A percentile compares a stretch with the other conserved stretches of the same genome.
phyloP scores from a whole-genome alignment of 2,797 vertebrate genomes.

The Octomys mimax region DNA sequence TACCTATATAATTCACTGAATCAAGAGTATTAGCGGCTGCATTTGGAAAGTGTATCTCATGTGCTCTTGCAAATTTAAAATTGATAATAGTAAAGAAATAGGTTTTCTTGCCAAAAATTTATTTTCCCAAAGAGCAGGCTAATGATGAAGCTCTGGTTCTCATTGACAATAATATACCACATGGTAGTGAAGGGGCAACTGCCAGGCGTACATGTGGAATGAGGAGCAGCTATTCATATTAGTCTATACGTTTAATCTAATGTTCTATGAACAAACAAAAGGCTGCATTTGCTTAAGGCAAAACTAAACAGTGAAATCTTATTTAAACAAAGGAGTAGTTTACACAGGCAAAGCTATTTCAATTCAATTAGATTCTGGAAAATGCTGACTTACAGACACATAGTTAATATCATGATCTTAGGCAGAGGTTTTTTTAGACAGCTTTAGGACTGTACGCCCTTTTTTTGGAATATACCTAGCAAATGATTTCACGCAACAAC shows the following conservation, averaged over 20 bases:
- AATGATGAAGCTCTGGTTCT: conserved; percentile 59
- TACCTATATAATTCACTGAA: not conserved
- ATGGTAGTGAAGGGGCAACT: conserved; percentile 64
- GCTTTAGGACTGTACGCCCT: conserved; percentile 81
- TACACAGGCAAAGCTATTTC: conserved; percentile 91
- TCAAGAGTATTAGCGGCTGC: conserved; percentile 42
- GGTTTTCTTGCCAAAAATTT: conserved; percentile 21
- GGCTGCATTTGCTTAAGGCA: conserved; percentile 92
- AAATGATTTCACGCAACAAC: conserved; percentile 81
- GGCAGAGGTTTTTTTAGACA: conserved; percentile 80
- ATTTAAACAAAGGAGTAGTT: conserved; percentile 92
- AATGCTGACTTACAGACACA: conserved; percentile 88
- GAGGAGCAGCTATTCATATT: conserved; percentile 86
- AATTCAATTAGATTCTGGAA: conserved; percentile 91
- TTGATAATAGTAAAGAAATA: conserved; percentile 22
- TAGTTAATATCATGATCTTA: conserved; percentile 84
- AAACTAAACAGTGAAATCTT: conserved; percentile 93
- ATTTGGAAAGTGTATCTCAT: conserved; percentile 54
- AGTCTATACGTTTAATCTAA: conserved; percentile 90
- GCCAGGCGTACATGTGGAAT: conserved; percentile 75
- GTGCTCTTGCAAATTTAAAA: conserved; percentile 59
- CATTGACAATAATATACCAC: conserved; percentile 66
- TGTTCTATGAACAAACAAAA: conserved; percentile 92
- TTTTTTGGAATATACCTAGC: conserved; percentile 75
- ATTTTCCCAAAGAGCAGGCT: conserved; percentile 32